Evolutionary conservation across 2,797 vertebrate species (phyloP).

Genomic region (Thripadectes ignobilis): DNA sequence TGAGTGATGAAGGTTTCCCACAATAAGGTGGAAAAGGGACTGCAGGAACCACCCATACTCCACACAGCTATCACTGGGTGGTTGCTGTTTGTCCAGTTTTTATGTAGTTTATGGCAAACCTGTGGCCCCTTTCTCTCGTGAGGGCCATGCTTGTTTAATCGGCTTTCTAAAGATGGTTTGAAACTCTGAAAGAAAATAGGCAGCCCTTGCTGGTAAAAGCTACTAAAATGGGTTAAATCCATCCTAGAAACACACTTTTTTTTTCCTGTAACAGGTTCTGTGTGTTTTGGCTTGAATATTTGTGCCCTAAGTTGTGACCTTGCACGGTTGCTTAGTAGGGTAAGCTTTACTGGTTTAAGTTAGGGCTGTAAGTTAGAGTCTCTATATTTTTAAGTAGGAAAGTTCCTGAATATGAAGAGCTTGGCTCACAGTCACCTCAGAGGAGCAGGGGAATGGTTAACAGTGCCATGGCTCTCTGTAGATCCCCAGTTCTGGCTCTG

Average conservation of each 20-base stretch:
- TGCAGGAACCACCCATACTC: not conserved
- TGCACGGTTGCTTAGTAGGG: not conserved
- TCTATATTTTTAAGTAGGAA: not conserved
- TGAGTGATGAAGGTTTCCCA: not conserved
- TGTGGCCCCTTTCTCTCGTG: not conserved
- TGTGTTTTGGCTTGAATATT: not conserved
- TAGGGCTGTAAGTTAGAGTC: not conserved
- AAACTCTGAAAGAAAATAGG: not conserved
- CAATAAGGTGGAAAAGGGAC: not conserved
- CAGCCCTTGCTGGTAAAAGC: not conserved
- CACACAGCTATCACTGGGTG: rapidly evolving
- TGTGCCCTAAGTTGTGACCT: not conserved
- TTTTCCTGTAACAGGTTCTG: not conserved
- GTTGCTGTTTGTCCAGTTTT: not conserved
- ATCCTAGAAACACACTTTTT: not conserved
- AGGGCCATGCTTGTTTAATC: not conserved
- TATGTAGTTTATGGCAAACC: not conserved
- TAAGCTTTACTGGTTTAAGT: not conserved
- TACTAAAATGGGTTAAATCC: not conserved
- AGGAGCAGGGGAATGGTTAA: not conserved
- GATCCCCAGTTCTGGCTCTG: not conserved
- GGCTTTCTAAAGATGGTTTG: not conserved
- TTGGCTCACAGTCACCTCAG: not conserved
- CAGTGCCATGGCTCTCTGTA: not conserved
- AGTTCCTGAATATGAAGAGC: not conserved